A percentile compares a stretch with the other conserved stretches of the same genome.
Evolutionary conservation across 2,113 vertebrate genomes (phyloP).

Genomic region (Brachionichthys hirsutus): DNA sequence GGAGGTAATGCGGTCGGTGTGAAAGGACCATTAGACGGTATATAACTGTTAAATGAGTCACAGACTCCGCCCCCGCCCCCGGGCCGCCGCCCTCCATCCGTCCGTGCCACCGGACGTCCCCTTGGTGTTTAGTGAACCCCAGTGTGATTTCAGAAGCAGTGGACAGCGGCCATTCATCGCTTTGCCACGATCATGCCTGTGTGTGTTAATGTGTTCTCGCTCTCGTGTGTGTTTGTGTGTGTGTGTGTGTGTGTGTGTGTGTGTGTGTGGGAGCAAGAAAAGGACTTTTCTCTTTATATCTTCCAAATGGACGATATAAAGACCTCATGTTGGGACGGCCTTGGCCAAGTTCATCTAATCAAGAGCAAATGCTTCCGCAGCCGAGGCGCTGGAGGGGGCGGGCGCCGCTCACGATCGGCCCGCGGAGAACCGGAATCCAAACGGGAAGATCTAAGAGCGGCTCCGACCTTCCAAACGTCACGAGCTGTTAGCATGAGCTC

Average conservation of each 20-base stretch:
- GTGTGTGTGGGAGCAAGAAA: conserved; percentile 40
- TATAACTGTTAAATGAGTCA: conserved; percentile 5
- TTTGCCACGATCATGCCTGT: conserved; percentile 26
- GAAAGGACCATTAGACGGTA: too few species aligned
- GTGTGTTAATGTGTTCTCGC: conserved; percentile 15
- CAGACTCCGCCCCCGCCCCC: conserved; percentile 17
- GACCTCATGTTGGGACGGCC: background rate
- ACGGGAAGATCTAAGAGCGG: background rate
- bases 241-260: conserved; percentile 43
- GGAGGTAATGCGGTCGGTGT: too few species aligned
- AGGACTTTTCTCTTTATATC: conserved; percentile 23
- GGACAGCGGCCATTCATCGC: conserved; percentile 76
- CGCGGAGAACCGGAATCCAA: background rate
- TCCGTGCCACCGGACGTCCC: conserved; percentile 59
- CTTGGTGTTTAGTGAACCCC: conserved; percentile 74
- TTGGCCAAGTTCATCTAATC: background rate
- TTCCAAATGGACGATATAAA: conserved; percentile 18
- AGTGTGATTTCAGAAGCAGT: conserved; percentile 69
- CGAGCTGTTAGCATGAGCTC: background rate
- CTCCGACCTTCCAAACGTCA: background rate
- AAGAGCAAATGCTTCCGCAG: conserved; percentile 4
- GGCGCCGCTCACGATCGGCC: conserved; percentile 7
- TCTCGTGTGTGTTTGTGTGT: conserved; percentile 34
- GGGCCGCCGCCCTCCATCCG: conserved; percentile 23
- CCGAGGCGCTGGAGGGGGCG: conserved; percentile 4